These are phyloP conservation scores for Regulus satrapa DNA, from an alignment of 2,113 vertebrate genomes.

Conservation along the genomic window DNA sequence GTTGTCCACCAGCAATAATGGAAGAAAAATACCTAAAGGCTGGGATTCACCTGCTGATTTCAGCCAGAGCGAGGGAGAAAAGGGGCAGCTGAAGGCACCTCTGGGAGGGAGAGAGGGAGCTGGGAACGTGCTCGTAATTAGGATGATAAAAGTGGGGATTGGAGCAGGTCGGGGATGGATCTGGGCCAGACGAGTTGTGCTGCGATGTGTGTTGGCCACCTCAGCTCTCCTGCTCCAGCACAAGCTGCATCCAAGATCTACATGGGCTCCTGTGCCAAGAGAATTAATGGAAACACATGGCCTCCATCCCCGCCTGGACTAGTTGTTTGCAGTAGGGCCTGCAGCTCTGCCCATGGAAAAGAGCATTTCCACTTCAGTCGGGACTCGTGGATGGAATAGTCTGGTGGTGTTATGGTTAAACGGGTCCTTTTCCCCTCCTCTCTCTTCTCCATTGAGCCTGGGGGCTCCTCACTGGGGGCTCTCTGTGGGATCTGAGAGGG, in stretches of 20 bases:
- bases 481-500: not conserved
- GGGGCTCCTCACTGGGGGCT: not conserved
- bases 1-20: not conserved
- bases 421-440: not conserved
- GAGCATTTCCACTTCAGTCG: slow-evolving; percentile 36
- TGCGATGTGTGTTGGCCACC: slow-evolving; percentile 59
- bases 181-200: slow-evolving; percentile 18
- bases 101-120: not conserved
- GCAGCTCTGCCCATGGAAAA: slow-evolving; percentile 32
- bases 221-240: slow-evolving; percentile 39
- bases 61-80: not conserved
- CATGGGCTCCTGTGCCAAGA: slow-evolving; percentile 44
- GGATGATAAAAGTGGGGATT: slow-evolving; percentile 26
- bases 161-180: slow-evolving; percentile 3
- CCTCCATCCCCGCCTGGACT: not conserved
- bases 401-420: not conserved
- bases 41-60: not conserved
- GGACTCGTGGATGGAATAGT: not conserved
- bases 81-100: not conserved
- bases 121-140: slow-evolving; percentile 39
- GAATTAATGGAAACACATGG: slow-evolving; percentile 43
- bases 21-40: not conserved
- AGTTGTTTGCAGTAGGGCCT: slow-evolving; percentile 35
- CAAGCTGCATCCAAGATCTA: slow-evolving; percentile 37
- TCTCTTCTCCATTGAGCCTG: too few species aligned